Base-by-base conservation (phyloP, 2,888 invertebrate species). In the Pediacus dermestoides region DNA sequence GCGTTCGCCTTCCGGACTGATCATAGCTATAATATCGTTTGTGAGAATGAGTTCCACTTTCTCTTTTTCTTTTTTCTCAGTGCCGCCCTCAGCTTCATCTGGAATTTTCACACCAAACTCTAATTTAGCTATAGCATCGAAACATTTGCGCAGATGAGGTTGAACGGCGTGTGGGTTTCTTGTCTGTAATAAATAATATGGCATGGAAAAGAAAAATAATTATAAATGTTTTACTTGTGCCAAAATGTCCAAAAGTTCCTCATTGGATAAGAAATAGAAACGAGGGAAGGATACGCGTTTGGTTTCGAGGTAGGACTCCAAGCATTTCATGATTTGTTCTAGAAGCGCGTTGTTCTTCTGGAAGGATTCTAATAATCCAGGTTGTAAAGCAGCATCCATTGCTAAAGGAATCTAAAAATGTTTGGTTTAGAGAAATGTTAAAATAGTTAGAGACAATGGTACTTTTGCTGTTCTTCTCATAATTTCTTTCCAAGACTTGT, bases 241-340 rank as follows among this genome's bases (percentile, higher is more conserved):
- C 41, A 94, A 71, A 52, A 94, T 93, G 67, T 92, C 91, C 46
- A 92, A 70, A 9, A 92, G 71, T 60, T 92, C 92, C 55, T 91
- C 91, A 61, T 92, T 91, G 1, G 91, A 91, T 39, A 92, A 70
- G 64, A 92, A 92, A 67, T 90, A 92, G 67, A 92, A 92, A 46
- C 91, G 71, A 7, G 92, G 89, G 66, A 92, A 92, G 0, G 88
- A 84, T 6, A 88, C 83, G 25, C 91, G 76, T 64, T 92, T 92
- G 0, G 88, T 87, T 67, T 92, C 91, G 37, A 92, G 70, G 64
- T 91, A 92, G 0, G 88, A 88, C 62, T 92, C 91, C 16, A 94
- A 73, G 53, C 91, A 92, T 61, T 90, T 89, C 74, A 88, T 82
- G 25, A 94, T 91, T 66, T 88, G 84, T 55, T 93, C 93, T 33